A percentile compares a stretch with the other conserved stretches of the same genome.
Evolutionary conservation across 2,888 invertebrate species (phyloP).

Genomic region (Acleris cristana): DNA sequence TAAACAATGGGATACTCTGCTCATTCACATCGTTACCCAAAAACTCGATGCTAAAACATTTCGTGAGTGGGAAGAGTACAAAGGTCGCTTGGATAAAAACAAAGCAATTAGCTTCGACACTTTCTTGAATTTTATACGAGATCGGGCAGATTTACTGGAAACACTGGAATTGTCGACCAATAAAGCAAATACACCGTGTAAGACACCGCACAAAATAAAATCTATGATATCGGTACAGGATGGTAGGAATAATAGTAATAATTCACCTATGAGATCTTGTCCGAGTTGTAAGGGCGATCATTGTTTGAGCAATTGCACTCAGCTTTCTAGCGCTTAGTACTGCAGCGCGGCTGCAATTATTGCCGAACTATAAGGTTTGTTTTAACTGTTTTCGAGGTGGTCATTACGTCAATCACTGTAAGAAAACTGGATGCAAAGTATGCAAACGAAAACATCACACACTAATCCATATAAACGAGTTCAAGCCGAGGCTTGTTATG

Average conservation of each 20-base stretch:
- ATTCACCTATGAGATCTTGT: neutral
- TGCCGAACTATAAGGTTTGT: neutral
- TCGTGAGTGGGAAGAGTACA: conserved; percentile 36
- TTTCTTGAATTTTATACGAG: neutral
- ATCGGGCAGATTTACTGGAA: neutral
- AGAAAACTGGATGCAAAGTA: neutral
- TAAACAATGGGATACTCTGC: no score
- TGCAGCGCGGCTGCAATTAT: neutral
- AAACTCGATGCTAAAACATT: conserved; percentile 30
- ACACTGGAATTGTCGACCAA: neutral
- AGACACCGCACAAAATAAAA: no score
- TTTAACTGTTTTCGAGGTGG: neutral
- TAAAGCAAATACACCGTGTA: neutral
- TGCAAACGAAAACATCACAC: neutral
- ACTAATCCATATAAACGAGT: no score
- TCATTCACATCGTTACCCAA: no score
- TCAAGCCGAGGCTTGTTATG: no score
- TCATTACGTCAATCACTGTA: neutral
- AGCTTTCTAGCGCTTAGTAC: no score
- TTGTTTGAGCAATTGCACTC: neutral
- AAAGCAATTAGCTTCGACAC: neutral
- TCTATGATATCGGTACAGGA: neutral
- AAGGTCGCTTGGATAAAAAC: conserved; percentile 20
- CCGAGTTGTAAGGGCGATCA: neutral
- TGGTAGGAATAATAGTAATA: neutral